Base-by-base conservation (phyloP, 2,797 vertebrate genomes). In the Apodemus agrarius region DNA sequence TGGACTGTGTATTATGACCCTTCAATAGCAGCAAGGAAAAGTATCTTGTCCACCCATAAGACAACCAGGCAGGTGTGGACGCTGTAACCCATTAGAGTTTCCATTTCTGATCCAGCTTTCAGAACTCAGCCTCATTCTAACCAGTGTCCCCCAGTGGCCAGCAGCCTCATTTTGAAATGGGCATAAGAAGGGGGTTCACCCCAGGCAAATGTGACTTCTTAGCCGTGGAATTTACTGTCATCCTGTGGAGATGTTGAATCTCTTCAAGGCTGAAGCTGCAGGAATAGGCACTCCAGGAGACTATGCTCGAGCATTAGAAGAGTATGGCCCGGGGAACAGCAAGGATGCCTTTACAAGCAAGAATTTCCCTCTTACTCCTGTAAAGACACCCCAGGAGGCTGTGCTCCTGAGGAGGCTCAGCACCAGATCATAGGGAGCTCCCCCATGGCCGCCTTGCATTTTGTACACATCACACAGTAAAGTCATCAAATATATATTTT, bases 1-100 rank as follows among this genome's bases (percentile, higher is more conserved):
- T 78, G 31, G 76, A 90, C 49, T 72, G 29, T 89, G 80, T 63
- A 3, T 76, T 63, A 82, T 83, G 72, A 37, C 46, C 59, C 37
- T 86, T 75, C 97, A 95, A 98, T 67, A 91, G 80, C 76, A 72
- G 43, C 96, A 95, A 63, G 12, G 34, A 57, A 31, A 59, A 46
- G 52, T 6, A 29, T 22, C 29, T 6, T 21, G 43, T 37, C 49
- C 11, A 3, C 26, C 13, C 8, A 1, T 8, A 24, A 22, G 40
- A 84, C 22, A 91, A 52, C 72, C 59, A 78, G 61, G 24, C 29
- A 74, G 65, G 49, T 31, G n/a, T 16, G 67, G 34, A 61, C 76
- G 57, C 49, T 76, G 59, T 9, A 40, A 31, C 34, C 86, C 43
- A 89, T 76, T 63, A 83, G 9, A 94, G 11, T 31, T 95, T 93